These are phyloP conservation scores for Hermetia illucens DNA, from an alignment of 1,140 invertebrate genomes.

Conservation along the genomic window DNA sequence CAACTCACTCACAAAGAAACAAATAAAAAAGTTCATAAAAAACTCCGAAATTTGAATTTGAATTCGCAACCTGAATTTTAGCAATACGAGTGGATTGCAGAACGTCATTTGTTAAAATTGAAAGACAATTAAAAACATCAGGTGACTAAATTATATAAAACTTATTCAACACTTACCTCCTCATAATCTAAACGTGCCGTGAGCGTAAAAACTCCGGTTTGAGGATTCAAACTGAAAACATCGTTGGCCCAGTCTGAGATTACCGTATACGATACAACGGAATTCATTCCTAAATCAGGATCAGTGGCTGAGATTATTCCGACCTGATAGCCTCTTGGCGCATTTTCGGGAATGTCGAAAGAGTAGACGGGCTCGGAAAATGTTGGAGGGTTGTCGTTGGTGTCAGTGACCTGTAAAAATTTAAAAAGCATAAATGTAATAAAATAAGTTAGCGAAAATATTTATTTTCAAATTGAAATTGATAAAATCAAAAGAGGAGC, in stretches of 20 bases:
- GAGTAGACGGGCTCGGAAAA: conserved; percentile 75
- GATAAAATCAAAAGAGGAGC: too few species aligned
- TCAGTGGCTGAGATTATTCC: conserved; percentile 72
- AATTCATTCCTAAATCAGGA: conserved; percentile 70
- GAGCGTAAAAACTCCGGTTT: conserved; percentile 76
- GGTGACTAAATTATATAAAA: conserved; percentile 1
- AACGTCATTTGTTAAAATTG: background rate
- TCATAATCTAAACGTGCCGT: conserved; percentile 85
- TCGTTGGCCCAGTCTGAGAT: conserved; percentile 90
- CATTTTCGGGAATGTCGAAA: conserved; percentile 79
- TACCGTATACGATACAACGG: conserved; percentile 74
- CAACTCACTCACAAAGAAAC: too few species aligned
- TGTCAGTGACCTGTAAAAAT: conserved; percentile 71
- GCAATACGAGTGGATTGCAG: too few species aligned
- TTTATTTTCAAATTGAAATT: too few species aligned
- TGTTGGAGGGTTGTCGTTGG: conserved; percentile 86
- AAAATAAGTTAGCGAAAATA: conserved; percentile 1
- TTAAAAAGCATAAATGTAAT: conserved; percentile 6
- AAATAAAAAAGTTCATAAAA: too few species aligned
- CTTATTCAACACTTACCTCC: conserved; percentile 42
- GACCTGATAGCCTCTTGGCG: conserved; percentile 60
- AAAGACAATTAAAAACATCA: background rate
- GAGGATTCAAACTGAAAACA: conserved; percentile 82
- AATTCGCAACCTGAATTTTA: too few species aligned
- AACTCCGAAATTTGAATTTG: too few species aligned